These are phyloP conservation scores for Nomada fabriciana DNA, from an alignment of 2,888 invertebrate species.

Conservation along the genomic window DNA sequence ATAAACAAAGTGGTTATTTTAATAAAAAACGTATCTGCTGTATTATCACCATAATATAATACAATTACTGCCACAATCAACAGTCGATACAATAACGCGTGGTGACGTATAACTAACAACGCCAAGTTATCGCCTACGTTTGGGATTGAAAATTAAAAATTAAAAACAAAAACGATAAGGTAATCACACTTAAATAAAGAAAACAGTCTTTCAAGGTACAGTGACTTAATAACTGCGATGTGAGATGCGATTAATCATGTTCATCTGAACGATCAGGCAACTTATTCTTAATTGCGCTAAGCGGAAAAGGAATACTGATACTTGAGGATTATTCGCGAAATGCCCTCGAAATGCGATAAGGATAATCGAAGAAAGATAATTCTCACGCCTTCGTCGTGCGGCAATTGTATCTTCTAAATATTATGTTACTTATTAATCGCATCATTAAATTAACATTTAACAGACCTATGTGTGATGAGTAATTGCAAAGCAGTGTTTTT, in stretches of 20 bases:
- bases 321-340: constrained; percentile 57
- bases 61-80: constrained; percentile 65
- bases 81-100: constrained; percentile 59
- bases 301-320: constrained; percentile 63
- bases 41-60: constrained; percentile 72
- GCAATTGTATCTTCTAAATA: constrained; percentile 28
- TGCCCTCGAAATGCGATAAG: constrained; percentile 28
- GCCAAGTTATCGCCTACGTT: constrained; percentile 55
- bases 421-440: constrained; percentile 18
- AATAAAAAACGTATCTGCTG: constrained; percentile 68
- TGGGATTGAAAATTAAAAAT: constrained; percentile 44
- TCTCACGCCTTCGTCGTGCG: constrained; percentile 19
- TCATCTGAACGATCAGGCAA: constrained; percentile 30
- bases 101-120: constrained; percentile 42
- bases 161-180: constrained; percentile 30
- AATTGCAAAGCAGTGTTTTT: constrained; percentile 17
- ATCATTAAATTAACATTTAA: constrained; percentile 32
- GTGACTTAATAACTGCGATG: constrained; percentile 56
- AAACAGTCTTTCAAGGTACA: constrained; percentile 73
- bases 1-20: constrained; percentile 36
- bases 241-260: constrained; percentile 31
- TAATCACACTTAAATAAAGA: constrained; percentile 63
- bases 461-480: constrained; percentile 22
- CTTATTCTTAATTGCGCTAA: constrained; percentile 57
- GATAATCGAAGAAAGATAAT: constrained; percentile 23